Evolutionary conservation across 1,140 invertebrate species (phyloP), one percentile per base, ranked within the genome.

Genomic region (Trigoniulus corallinus): DNA sequence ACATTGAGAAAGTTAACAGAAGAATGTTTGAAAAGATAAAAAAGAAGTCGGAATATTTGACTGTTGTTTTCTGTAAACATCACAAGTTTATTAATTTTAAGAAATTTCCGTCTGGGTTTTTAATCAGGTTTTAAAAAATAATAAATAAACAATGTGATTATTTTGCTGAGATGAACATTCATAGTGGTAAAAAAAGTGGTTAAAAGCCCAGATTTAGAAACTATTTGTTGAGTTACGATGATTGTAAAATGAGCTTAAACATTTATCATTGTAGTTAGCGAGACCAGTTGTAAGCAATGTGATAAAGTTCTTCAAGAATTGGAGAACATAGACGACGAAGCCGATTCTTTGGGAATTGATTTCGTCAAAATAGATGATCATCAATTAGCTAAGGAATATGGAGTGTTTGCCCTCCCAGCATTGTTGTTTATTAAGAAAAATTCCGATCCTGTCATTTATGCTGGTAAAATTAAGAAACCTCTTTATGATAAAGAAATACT

Each of bases 11-110:
- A 50, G 66, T 68, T 7, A 68, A 68, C 57, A 56, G 58, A 46
- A 60, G 59, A 55, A 69, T 68, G 67, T 67, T 69, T 57, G 64
- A 66, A 47, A 57, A 63, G 48, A 51, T 68, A 20, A 45, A 58
- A 20, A 49, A 57, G 18, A 54, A 56, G 51, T 63, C 59, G 20
- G 63, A 65, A 42, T 63, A 64, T 50, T 53, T 68, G 42, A 88
- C 87, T 3, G 87, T 91, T 39, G 88, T 92, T 67, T 88, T 95
- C 73, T 93, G 88, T 93, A 72, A n/a, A n/a, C n/a, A n/a, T n/a
- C n/a, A n/a, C n/a, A n/a, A n/a, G n/a, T n/a, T n/a, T n/a, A n/a
- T n/a, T n/a, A n/a, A n/a, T n/a, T n/a, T n/a, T n/a, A n/a, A 84
- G 84, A 79, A 34, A 20, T 21, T 51, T n/a, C 13, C 26, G 13